A percentile compares a stretch with the other conserved stretches of the same genome.
Evolutionary conservation across 1,140 invertebrate genomes (phyloP).

Genomic region (Drosophila dunni): DNA sequence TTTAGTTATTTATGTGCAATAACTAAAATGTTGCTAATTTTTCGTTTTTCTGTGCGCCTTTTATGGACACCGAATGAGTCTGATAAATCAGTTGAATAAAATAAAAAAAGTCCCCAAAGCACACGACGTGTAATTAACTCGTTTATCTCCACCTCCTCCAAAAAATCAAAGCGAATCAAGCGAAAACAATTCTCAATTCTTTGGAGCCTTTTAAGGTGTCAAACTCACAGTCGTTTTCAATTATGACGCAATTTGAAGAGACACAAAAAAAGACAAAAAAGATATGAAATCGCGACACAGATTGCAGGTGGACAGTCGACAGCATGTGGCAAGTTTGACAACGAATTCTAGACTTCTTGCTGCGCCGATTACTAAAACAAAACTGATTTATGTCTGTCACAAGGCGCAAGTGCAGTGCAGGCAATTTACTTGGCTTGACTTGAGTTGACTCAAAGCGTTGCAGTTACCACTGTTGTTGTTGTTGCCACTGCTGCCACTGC

Average conservation of each 20-base stretch:
- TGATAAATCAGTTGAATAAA: slow-evolving; percentile 47
- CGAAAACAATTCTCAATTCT: slow-evolving; percentile 27
- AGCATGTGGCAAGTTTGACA: slow-evolving; percentile 48
- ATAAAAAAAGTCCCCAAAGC: slow-evolving; percentile 52
- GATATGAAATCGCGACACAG: slow-evolving; percentile 14
- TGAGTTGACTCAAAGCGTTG: slow-evolving; percentile 39
- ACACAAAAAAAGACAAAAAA: background rate
- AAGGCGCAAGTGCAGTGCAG: slow-evolving; percentile 63
- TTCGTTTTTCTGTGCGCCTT: slow-evolving; percentile 63
- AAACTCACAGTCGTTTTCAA: slow-evolving; percentile 50
- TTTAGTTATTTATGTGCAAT: slow-evolving; percentile 72
- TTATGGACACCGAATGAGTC: slow-evolving; percentile 57
- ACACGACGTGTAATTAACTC: slow-evolving; percentile 75
- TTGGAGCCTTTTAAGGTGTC: slow-evolving; percentile 58
- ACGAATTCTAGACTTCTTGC: slow-evolving; percentile 67
- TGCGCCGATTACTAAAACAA: slow-evolving; percentile 80
- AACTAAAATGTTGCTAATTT: slow-evolving; percentile 80
- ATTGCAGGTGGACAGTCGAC: slow-evolving; percentile 10
- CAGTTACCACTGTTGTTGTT: slow-evolving; percentile 3
- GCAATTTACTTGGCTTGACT: slow-evolving; percentile 49
- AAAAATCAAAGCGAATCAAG: background rate
- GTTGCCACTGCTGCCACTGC: background rate
- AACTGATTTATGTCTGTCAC: slow-evolving; percentile 82
- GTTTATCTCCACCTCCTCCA: slow-evolving; percentile 33
- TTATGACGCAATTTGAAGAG: slow-evolving; percentile 66